Evolutionary conservation across 2,797 vertebrate genomes (phyloP), one percentile per base, ranked within the genome.

Genomic region (Miichthys miiuy): DNA sequence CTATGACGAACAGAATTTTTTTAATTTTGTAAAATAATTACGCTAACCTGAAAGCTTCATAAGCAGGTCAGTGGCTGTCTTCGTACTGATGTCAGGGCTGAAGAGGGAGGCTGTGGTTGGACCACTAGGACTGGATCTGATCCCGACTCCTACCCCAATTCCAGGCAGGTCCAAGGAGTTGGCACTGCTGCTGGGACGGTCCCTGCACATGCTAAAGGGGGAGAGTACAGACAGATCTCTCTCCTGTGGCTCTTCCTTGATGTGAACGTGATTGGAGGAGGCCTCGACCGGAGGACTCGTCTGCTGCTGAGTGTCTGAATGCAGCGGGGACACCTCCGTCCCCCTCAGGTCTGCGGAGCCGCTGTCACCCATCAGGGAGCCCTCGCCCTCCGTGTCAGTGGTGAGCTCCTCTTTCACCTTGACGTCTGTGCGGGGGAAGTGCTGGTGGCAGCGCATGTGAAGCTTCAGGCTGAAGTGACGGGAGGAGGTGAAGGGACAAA

Each of bases 391-490:
- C 23, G 96, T 96, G 95, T 99, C 98, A 51, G 96, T 96, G 92
- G 95, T 95, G 90, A 96, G 95, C 93, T 99, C 98, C 93, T 99
- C 98, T 94, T 99, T 99, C 93, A 99, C 97, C 95, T 97, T 97
- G 94, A 97, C 94, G 93, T 98, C 98, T 81, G 96, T 95, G 94
- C 97, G 96, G 77, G 98, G 97, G 94, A 99, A 99, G 95, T 99
- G 98, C 93, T 99, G 98, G 93, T 99, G 98, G 94, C 98, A 99
- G 89, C 98, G 97, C 98, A 99, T 99, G 94, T 99, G 98, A 86
- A 99, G 97, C 93, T 99, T 99, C 92, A 99, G 96, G 96, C 98
- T 99, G 96, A 99, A 99, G 96, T 99, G 98, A 91, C 98, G 97
- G 25, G 98, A 99, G 64, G 98, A 99, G 83, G 98, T 99, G 93